Conservation (phyloP, 2,113 vertebrate genomes). For the Eidolon helvum region DNA sequence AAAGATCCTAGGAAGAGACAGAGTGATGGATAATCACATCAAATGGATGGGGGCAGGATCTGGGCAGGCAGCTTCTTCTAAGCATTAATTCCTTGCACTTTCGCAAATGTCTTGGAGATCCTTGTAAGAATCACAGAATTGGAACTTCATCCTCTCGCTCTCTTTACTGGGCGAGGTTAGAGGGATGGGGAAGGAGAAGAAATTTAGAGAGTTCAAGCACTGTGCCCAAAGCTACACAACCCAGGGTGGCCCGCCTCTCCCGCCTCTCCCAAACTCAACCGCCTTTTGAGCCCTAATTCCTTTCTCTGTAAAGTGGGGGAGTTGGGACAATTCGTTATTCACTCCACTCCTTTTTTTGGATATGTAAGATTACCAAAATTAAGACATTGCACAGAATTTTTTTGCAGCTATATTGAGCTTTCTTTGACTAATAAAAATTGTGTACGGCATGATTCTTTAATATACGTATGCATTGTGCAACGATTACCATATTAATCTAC, state of each 20-base stretch:
- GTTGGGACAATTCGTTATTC: background rate
- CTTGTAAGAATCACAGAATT: background rate
- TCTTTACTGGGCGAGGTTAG: too few species aligned
- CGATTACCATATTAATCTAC: background rate
- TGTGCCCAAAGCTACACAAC: too few species aligned
- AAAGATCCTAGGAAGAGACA: background rate
- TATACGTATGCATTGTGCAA: background rate
- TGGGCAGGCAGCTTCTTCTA: background rate
- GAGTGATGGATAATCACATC: accelerated
- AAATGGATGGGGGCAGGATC: accelerated
- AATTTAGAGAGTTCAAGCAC: background rate
- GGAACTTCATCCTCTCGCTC: background rate
- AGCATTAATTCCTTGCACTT: background rate
- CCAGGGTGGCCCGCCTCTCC: background rate
- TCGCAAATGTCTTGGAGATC: accelerated
- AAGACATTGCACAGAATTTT: background rate
- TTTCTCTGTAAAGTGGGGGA: background rate
- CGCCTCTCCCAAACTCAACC: background rate
- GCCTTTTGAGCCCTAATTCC: background rate
- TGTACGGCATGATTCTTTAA: background rate
- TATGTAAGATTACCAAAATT: background rate
- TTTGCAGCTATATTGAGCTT: background rate
- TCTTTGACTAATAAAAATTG: background rate
- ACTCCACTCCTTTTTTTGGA: background rate
- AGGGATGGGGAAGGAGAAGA: background rate